These are phyloP conservation scores for Unio pictorum DNA, from an alignment of 2,888 invertebrate genomes.

Conservation along the genomic window DNA sequence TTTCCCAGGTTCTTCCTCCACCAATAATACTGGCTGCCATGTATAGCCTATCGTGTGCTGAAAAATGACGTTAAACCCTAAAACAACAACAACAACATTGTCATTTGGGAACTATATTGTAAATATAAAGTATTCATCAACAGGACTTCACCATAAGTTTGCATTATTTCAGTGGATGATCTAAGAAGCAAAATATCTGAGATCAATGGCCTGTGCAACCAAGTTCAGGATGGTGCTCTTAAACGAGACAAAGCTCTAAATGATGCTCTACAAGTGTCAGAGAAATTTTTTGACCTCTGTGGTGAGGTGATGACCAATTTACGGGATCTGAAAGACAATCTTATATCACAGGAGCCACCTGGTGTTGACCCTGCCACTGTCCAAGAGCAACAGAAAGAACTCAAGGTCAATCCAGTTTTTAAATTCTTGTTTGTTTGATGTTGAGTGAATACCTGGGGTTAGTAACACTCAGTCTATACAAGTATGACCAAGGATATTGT, in stretches of 20 bases:
- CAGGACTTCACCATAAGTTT: not conserved
- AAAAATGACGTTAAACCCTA: no score
- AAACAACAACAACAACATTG: no score
- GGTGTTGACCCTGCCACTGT: conserved; percentile 67
- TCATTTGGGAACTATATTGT: not conserved
- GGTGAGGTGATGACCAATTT: conserved; percentile 62
- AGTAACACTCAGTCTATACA: no score
- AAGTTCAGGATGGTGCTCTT: conserved; percentile 47
- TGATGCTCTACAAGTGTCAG: conserved; percentile 58
- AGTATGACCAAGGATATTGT: no score
- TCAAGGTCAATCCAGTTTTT: conserved; percentile 48
- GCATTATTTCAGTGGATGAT: conserved; percentile 57
- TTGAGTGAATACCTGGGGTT: no score
- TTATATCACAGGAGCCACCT: conserved; percentile 67
- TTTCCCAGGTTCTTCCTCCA: no score
- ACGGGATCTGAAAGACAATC: conserved; percentile 68
- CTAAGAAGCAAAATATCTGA: conserved; percentile 62
- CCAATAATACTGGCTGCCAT: no score
- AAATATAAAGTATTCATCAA: not conserved
- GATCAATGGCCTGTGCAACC: conserved; percentile 52
- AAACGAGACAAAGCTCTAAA: conserved; percentile 55
- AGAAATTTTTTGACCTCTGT: conserved; percentile 64
- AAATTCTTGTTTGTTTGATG: no score
- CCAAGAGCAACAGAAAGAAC: conserved; percentile 68
- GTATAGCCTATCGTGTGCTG: no score